Percentiles rank a stretch among this genome's conserved stretches.
Evolutionary conservation across 2,797 vertebrate genomes (phyloP).

Genomic region (Benthosema pterotum): DNA sequence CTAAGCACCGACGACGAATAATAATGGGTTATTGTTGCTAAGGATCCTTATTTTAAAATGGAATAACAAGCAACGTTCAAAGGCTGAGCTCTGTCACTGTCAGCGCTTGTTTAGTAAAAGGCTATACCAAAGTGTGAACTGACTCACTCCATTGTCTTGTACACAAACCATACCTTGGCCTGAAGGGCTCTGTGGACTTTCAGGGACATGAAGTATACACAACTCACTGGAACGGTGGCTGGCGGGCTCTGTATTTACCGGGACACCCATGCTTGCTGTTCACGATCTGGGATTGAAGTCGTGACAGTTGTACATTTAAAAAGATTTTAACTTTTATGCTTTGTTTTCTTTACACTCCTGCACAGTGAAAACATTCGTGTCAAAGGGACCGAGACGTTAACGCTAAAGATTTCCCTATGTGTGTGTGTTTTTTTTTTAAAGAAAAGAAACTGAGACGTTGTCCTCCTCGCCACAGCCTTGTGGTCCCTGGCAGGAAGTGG

Average conservation of each 20-base stretch:
- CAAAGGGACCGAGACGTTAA: no score
- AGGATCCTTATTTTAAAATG: slow-evolving; percentile 45
- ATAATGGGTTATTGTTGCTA: slow-evolving; percentile 52
- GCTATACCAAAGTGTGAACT: slow-evolving; percentile 1
- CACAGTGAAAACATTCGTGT: no score
- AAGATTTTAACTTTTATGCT: slow-evolving; percentile 52
- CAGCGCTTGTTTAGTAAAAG: slow-evolving; percentile 8
- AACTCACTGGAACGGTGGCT: background rate
- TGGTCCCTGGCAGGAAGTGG: slow-evolving; percentile 69
- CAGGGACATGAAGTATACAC: background rate
- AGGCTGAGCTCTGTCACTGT: slow-evolving; percentile 8
- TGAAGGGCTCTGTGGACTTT: background rate
- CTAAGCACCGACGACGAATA: slow-evolving; percentile 49
- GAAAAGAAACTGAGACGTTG: slow-evolving; percentile 35
- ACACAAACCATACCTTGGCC: slow-evolving; percentile 8
- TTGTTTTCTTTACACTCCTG: slow-evolving; percentile 25
- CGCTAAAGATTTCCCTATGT: no score
- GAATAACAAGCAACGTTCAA: slow-evolving; percentile 18
- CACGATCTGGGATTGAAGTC: slow-evolving; percentile 37
- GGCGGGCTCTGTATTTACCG: slow-evolving; percentile 2
- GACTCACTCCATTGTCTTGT: slow-evolving; percentile 9
- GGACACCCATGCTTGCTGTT: slow-evolving; percentile 21
- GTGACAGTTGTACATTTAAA: slow-evolving; percentile 48
- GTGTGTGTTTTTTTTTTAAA: no score
- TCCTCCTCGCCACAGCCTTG: slow-evolving; percentile 46